Evolutionary conservation across 2,888 invertebrate genomes (phyloP), one percentile per base, ranked within the genome.

Genomic region (Conus canariensis): DNA sequence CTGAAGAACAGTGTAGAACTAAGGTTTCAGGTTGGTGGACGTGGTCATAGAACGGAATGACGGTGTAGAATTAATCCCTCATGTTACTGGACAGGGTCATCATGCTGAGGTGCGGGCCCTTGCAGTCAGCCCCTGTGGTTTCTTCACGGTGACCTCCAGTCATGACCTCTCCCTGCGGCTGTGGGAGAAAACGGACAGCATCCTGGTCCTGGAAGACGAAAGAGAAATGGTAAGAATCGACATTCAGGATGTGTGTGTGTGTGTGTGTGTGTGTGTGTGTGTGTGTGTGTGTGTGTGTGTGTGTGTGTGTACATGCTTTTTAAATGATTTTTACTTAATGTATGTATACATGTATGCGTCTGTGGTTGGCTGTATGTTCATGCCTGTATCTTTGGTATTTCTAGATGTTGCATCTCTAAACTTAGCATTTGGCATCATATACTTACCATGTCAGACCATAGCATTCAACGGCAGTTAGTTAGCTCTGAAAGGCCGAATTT

Each of bases 181-280:
- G 90, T 99, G 97, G 97, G 97, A 98, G 96, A 98, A 98, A 94
- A 98, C 98, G 0, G 97, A 98, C 74, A 99, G 99, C 96, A 97
- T 98, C 5, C 97, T 99, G 85, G 98, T 99, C n/a, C 97, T 99
- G 19, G 98, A 99, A 95, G 99, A 99, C 96, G 97, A 98, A 91
- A 97, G 98, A 94, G 99, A 99, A 95, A 95, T 96, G 94, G 97
- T 96, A 92, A 64, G 64, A 64, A 64, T 64, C 45, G 4, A 45
- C 45, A 74, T 14, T 12, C 22, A 58, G 56, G 19, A 1, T 58
- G 19, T 83, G 82, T 83, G 82, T 83, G 82, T 83, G 56, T 82
- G 30, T 30, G 30, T 80, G 80, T 56, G 16, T 45, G 82, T 14
- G 45, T 82, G 82, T 16, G 19, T 82, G 45, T 14, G 80, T 80